Percentiles rank a stretch among this genome's conserved stretches.
These are phyloP conservation scores for Drosophila mercatorum DNA, from an alignment of 2,888 invertebrate genomes.

Conservation along the genomic window DNA sequence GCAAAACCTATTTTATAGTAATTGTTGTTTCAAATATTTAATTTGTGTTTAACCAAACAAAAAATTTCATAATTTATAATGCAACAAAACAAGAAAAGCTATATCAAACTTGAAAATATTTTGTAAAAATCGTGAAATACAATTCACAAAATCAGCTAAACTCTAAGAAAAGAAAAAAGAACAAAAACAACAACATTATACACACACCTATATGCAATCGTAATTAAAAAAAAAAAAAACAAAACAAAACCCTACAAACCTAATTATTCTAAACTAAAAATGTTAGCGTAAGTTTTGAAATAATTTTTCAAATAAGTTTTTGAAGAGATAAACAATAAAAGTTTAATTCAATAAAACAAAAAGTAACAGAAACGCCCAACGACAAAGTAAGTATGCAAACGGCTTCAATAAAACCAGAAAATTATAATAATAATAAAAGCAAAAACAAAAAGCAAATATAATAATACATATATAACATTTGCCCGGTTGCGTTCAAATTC, in stretches of 20 bases:
- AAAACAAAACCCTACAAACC: constrained; percentile 19
- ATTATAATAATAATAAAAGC: constrained; percentile 5
- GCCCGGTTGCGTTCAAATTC: constrained; percentile 44
- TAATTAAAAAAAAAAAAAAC: constrained; percentile 50
- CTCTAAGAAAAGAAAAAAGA: constrained; percentile 33
- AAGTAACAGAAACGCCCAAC: constrained; percentile 59
- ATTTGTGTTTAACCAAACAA: constrained; percentile 55
- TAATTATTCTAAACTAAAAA: constrained; percentile 59
- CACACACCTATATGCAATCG: constrained; percentile 40
- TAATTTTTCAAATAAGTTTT: constrained; percentile 62
- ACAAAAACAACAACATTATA: constrained; percentile 49
- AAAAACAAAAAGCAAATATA: not conserved
- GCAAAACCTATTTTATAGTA: constrained; percentile 53
- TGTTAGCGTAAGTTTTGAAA: constrained; percentile 74
- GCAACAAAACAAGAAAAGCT: constrained; percentile 15
- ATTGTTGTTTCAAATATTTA: constrained; percentile 52
- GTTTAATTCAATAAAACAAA: constrained; percentile 37
- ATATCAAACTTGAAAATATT: constrained; percentile 41
- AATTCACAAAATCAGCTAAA: constrained; percentile 50
- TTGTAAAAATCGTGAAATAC: constrained; percentile 53
- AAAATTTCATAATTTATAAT: constrained; percentile 31
- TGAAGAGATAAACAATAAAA: constrained; percentile 51
- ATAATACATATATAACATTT: constrained; percentile 7
- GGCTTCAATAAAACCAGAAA: constrained; percentile 45
- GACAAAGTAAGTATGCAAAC: constrained; percentile 70